Evolutionary conservation across 2,797 vertebrate species (phyloP), one percentile per base, ranked within the genome.

Genomic region (Cacajao melanocephalus): DNA sequence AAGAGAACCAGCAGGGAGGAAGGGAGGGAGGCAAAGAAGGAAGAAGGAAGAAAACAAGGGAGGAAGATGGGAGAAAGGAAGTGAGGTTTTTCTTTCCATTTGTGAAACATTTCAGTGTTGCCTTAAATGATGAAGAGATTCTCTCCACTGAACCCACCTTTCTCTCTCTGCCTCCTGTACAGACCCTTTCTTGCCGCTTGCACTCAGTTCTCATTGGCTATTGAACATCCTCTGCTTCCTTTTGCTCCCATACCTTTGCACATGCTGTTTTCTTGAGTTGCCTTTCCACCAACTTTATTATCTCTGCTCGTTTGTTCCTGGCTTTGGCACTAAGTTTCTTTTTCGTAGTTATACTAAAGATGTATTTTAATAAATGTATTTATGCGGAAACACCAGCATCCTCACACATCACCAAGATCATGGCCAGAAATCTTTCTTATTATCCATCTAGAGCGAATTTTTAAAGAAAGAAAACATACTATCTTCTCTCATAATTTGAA

Each of bases 121-220:
- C 19, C 46, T 82, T n/a, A 76, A 81, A 52, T 19, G 8, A 50
- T 61, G 67, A 64, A 52, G 6, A 2, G 11, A 36, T 33, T 82
- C 7, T 33, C 26, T 55, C 36, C 33, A 3, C 2, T 22, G 10
- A 57, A 11, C 13, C 1, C 4, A n/a, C 14, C 33, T 72, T 1
- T 22, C 10, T 52, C 36, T 73, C 46, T 86, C 75, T 26, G 50
- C 41, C 50, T 13, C 17, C 8, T 72, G 33, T n/a, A 28, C 41
- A 41, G 13, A 24, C 28, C 1, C 14, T 33, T 15, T 46, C 82
- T 44, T 73, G 8, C 12, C 13, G 26, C 17, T 39, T 9, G 2
- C 10, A 33, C 8, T 33, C 17, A 36, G 8, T 2, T 22, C 22
- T 44, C 14, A 4, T 17, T 1, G 2, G 12, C 8, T n/a, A 30